These are phyloP conservation scores for Eilema sororculum DNA, from an alignment of 2,888 invertebrate genomes.

Conservation along the genomic window DNA sequence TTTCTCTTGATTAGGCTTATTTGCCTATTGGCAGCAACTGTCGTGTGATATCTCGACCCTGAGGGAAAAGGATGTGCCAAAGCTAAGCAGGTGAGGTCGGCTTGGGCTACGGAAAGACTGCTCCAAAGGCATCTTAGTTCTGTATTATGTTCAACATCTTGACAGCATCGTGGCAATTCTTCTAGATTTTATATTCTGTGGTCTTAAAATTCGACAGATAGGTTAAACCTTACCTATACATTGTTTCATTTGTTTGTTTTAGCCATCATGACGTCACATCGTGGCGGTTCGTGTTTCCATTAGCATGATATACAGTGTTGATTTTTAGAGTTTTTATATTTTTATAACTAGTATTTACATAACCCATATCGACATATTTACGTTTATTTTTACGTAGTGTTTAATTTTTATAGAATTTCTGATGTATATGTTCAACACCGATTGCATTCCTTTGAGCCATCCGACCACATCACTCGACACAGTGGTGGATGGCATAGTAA, in stretches of 20 bases:
- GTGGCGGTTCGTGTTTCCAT: neutral
- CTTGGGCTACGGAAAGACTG: too few relatives aligned
- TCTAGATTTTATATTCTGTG: neutral
- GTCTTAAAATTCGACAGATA: neutral
- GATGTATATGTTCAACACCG: neutral
- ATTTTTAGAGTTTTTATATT: neutral
- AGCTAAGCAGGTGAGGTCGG: too few relatives aligned
- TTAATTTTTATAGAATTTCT: neutral
- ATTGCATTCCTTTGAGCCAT: neutral
- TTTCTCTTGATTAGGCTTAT: too few relatives aligned
- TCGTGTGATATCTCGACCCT: too few relatives aligned
- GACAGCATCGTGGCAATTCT: neutral
- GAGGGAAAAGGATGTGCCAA: too few relatives aligned
- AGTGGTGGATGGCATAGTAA: neutral
- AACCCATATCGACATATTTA: neutral
- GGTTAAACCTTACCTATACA: neutral
- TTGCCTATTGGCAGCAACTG: too few relatives aligned
- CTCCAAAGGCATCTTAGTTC: too few relatives aligned
- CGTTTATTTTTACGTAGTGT: neutral
- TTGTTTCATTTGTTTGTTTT: neutral
- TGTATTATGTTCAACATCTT: neutral
- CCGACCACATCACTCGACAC: neutral
- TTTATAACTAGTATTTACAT: neutral
- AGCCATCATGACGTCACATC: neutral
- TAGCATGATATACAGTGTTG: neutral